A percentile compares a stretch with the other conserved stretches of the same genome.
Conservation (phyloP, 2,888 invertebrate genomes). For the Lochmaea capreae region DNA sequence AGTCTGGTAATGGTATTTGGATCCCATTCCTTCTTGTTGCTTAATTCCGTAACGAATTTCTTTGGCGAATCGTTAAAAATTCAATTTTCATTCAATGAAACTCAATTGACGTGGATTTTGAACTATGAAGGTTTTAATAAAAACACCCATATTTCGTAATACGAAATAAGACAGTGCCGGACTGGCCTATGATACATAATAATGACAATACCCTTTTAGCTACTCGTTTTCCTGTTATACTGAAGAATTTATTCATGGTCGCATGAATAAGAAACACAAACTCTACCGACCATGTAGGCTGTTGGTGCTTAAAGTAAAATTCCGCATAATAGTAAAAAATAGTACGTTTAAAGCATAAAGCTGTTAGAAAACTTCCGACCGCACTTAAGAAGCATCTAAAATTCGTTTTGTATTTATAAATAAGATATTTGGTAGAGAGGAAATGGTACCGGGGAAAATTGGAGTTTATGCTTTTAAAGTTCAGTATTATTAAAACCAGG, state of each 20-base stretch:
- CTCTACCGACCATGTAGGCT: not conserved
- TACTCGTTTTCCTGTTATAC: not conserved
- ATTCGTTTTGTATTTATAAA: conserved; percentile 25
- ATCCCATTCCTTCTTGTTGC: no score
- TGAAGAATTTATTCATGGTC: not conserved
- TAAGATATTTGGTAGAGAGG: conserved; percentile 20
- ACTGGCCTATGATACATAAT: no score
- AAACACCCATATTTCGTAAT: no score
- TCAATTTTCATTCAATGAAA: no score
- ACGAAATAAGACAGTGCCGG: no score
- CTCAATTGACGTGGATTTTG: no score
- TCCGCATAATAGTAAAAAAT: not conserved
- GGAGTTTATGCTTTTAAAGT: not conserved
- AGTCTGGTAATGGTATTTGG: no score
- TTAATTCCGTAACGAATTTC: no score
- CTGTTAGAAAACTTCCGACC: conserved; percentile 9
- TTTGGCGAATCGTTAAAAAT: no score
- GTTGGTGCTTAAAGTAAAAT: not conserved
- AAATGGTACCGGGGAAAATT: not conserved
- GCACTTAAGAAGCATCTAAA: conserved; percentile 26
- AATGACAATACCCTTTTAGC: no score
- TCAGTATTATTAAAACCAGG: not conserved
- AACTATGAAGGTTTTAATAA: no score
- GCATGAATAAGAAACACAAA: no score
- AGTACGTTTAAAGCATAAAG: not conserved